Evolutionary conservation across 2,888 invertebrate species (phyloP).

Genomic region (Rosalia funebris): DNA sequence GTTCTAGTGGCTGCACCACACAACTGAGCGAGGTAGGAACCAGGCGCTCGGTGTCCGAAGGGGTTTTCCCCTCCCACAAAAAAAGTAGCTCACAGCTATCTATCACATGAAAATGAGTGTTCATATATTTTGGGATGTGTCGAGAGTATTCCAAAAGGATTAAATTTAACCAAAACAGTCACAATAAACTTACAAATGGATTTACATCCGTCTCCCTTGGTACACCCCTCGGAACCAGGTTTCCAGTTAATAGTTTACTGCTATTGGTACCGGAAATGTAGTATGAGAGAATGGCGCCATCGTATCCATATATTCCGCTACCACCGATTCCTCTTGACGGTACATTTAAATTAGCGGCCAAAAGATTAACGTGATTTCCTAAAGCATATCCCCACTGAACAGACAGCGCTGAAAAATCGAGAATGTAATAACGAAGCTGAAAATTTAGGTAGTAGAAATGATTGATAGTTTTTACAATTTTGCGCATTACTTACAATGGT

Average conservation of each 20-base stretch:
- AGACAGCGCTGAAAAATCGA: conserved; percentile 49
- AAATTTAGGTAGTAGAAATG: too few relatives aligned
- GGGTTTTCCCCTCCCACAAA: too few relatives aligned
- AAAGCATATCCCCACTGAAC: conserved; percentile 48
- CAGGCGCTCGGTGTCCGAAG: too few relatives aligned
- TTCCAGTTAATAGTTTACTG: conserved; percentile 36
- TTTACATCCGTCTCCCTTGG: conserved; percentile 2
- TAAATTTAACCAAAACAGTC: too few relatives aligned
- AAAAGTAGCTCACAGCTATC: too few relatives aligned
- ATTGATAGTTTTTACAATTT: too few relatives aligned
- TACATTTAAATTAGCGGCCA: conserved; percentile 47
- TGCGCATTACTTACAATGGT: conserved; percentile 46
- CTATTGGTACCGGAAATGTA: conserved; percentile 41
- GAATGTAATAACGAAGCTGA: too few relatives aligned
- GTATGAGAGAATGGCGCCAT: conserved; percentile 40
- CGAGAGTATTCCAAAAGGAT: too few relatives aligned
- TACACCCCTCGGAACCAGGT: conserved; percentile 20
- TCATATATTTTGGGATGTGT: too few relatives aligned
- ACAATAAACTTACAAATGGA: conserved; percentile 33
- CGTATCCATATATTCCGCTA: conserved; percentile 46
- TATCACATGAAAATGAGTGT: too few relatives aligned
- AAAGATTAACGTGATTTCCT: conserved; percentile 48
- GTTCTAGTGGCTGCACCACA: too few relatives aligned
- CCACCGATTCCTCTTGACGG: conserved; percentile 45
- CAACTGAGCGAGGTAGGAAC: too few relatives aligned